phyloP scores from a whole-genome alignment of 2,113 vertebrate genomes.

The Microcebus lehilahytsara region DNA sequence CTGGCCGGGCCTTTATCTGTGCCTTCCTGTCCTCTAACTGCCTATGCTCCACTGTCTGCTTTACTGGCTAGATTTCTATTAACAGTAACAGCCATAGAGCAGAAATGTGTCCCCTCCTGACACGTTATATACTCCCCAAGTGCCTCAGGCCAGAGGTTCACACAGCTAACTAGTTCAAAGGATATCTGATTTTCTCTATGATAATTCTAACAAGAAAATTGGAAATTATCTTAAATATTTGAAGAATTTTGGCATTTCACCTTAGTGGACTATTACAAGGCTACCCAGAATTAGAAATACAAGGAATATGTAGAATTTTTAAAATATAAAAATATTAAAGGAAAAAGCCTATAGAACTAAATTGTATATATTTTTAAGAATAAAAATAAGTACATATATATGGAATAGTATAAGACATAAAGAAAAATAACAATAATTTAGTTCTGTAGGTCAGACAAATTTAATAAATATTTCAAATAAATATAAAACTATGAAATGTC shows the following conservation, averaged over 20 bases:
- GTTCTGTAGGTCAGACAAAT: constrained; percentile 39
- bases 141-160: background rate
- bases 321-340: background rate
- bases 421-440: constrained; percentile 16
- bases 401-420: background rate
- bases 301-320: background rate
- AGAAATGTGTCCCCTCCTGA: background rate
- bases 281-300: background rate
- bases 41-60: background rate
- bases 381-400: background rate
- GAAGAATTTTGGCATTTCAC: background rate
- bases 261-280: background rate
- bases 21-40: background rate
- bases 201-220: constrained; percentile 30
- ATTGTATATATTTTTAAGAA: background rate
- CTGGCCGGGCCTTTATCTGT: background rate
- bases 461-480: constrained; percentile 51
- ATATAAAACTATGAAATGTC: constrained; percentile 32
- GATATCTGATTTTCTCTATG: background rate
- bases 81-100: background rate
- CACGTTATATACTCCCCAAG: background rate
- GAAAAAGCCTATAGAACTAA: background rate
- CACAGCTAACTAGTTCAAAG: background rate
- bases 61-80: background rate
- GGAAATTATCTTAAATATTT: background rate